Evolutionary conservation across 2,113 vertebrate species (phyloP).

Genomic region (Actinemys pallida): DNA sequence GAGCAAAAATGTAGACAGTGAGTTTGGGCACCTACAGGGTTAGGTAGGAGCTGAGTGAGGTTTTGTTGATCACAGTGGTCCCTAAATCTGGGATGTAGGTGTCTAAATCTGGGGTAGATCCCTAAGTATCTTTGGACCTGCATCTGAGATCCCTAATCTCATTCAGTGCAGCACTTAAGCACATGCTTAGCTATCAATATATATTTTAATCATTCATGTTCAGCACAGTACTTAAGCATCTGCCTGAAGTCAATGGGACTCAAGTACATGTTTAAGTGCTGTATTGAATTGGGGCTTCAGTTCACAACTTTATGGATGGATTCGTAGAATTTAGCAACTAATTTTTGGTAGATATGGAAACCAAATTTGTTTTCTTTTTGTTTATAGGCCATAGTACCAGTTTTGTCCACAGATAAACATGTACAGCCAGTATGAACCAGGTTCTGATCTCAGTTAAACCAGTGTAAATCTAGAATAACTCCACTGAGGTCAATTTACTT

Average conservation of each 20-base stretch:
- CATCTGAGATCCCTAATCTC: background rate
- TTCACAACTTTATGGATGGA: background rate
- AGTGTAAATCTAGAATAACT: background rate
- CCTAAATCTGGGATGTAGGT: too few relatives aligned
- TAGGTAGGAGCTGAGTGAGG: too few relatives aligned
- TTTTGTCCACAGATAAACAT: background rate
- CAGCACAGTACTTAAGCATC: background rate
- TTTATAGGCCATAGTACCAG: background rate
- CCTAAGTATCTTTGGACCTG: too few relatives aligned
- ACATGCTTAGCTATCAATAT: background rate
- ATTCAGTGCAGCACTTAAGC: background rate
- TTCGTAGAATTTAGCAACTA: background rate
- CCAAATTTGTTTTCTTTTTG: background rate
- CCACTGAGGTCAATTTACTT: background rate
- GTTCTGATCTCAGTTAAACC: background rate
- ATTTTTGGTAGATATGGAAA: background rate
- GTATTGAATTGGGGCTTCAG: background rate
- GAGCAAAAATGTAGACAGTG: too few relatives aligned
- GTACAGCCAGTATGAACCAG: background rate
- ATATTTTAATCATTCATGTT: background rate
- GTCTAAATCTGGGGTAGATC: too few relatives aligned
- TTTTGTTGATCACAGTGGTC: too few relatives aligned
- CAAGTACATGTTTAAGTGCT: background rate
- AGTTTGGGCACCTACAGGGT: too few relatives aligned
- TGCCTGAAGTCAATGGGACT: background rate